These are phyloP conservation scores for Emys orbicularis DNA, from an alignment of 2,797 vertebrate genomes.

Conservation along the genomic window DNA sequence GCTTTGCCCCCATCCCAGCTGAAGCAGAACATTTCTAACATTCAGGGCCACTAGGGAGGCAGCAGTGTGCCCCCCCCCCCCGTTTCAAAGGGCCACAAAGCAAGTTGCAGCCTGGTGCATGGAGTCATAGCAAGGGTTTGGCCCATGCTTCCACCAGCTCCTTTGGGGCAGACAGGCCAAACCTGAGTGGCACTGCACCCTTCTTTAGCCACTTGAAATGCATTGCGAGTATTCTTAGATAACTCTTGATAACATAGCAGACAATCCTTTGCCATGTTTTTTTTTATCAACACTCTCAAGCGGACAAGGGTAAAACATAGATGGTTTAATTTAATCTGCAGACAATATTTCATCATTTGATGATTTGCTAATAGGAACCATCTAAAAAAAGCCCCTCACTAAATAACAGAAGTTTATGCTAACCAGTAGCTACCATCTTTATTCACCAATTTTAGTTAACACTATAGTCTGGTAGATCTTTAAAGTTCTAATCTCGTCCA, in stretches of 20 bases:
- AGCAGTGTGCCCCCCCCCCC: neutral
- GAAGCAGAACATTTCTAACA: neutral
- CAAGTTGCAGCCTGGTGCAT: neutral
- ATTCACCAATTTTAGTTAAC: fast-evolving
- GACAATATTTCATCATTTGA: constrained; percentile 44
- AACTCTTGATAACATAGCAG: constrained; percentile 71
- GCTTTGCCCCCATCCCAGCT: constrained; percentile 2
- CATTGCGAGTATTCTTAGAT: constrained; percentile 50
- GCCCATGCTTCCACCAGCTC: neutral
- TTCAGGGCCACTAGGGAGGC: neutral
- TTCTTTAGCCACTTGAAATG: neutral
- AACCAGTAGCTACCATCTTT: constrained; percentile 56
- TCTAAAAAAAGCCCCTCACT: neutral
- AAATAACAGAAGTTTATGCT: constrained; percentile 60
- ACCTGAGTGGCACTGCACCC: neutral
- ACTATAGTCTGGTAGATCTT: neutral
- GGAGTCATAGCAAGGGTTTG: neutral
- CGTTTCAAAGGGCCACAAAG: neutral
- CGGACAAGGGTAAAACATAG: constrained; percentile 54
- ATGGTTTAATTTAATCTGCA: constrained; percentile 67
- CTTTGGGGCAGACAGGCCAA: neutral
- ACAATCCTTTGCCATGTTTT: constrained; percentile 70
- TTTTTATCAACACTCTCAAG: constrained; percentile 68
- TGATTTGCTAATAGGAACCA: constrained; percentile 55
- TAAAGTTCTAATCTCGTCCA: neutral